Base-by-base conservation (phyloP, 1,140 invertebrate genomes). In the Caerostris extrusa region DNA sequence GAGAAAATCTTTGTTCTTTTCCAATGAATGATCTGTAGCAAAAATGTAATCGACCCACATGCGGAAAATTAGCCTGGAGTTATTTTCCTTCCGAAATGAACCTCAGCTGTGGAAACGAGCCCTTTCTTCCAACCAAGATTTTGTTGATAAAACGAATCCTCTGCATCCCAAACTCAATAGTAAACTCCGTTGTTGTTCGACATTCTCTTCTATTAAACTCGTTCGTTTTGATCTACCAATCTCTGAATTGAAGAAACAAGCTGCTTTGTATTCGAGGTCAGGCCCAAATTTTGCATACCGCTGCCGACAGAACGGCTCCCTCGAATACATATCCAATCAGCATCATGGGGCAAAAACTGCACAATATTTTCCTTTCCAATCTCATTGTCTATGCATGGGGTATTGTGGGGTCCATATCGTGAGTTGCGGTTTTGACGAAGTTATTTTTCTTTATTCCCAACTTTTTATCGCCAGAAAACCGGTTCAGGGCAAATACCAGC, bases 181-280 rank as follows among this genome's bases (percentile, higher is more conserved):
- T 12, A 77, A 77, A 53, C 69, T 77, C 19, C 71, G 19, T 77
- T 77, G 71, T 77, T 77, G 71, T 77, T 77, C 34, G 19, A 12
- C 71, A 50, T 77, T 77, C 71, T 10, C 10, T 77, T 50, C 71
- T 77, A 77, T 77, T 77, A 77, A 77, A 77, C 71, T 50, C 34
- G 71, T 34, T 53, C 34, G 34, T 34, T 77, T 77, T 77, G 71
- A 77, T 77, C 71, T 77, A 50, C 34, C 71, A 77, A 77, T 77
- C 71, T 50, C 50, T 77, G 71, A 50, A 50, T 77, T 34, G 71
- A 50, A 77, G 71, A 77, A 50, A 77, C 34, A 77, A 77, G 34
- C 71, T 77, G 34, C 71, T 77, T 77, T 77, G 71, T 77, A 77
- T 77, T 77, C 71, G 19, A 77, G 71, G 71, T 77, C 71, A 77